These are phyloP conservation scores for Drosophila lacteicornis DNA, from an alignment of 1,140 invertebrate species.

Conservation along the genomic window DNA sequence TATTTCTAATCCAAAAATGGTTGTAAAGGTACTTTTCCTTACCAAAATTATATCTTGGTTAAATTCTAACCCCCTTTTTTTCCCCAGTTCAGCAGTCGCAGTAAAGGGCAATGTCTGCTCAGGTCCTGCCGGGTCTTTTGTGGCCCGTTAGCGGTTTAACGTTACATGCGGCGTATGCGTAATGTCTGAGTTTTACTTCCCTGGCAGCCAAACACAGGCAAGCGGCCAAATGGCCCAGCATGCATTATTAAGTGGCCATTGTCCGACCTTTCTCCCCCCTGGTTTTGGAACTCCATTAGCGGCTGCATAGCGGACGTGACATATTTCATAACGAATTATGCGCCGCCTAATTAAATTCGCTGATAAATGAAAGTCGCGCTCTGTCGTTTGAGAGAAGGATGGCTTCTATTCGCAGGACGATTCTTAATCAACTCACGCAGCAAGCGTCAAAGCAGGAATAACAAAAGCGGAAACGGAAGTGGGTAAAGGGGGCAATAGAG, in stretches of 20 bases:
- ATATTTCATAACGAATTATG: constrained; percentile 63
- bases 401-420: neutral
- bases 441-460: constrained; percentile 18
- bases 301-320: constrained; percentile 32
- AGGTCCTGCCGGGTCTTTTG: constrained; percentile 45
- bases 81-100: neutral
- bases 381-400: constrained; percentile 20
- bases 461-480: constrained; percentile 32
- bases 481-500: neutral
- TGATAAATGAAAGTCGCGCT: constrained; percentile 54
- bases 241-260: constrained; percentile 64
- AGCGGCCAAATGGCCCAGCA: constrained; percentile 34
- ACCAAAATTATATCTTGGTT: too few species aligned
- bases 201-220: constrained; percentile 21
- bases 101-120: constrained; percentile 30
- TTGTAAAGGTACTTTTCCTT: neutral
- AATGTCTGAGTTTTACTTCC: constrained; percentile 43
- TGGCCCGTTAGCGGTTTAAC: constrained; percentile 57
- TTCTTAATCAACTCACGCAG: constrained; percentile 75
- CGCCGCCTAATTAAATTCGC: constrained; percentile 67
- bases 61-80: neutral
- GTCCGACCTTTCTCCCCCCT: constrained; percentile 5
- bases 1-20: neutral
- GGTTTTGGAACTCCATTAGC: constrained; percentile 5
- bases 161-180: constrained; percentile 65